These are phyloP conservation scores for Rhopilema esculentum DNA, from an alignment of 30 jellyfish, hydroid and myxozoan species.

Conservation along the genomic window DNA sequence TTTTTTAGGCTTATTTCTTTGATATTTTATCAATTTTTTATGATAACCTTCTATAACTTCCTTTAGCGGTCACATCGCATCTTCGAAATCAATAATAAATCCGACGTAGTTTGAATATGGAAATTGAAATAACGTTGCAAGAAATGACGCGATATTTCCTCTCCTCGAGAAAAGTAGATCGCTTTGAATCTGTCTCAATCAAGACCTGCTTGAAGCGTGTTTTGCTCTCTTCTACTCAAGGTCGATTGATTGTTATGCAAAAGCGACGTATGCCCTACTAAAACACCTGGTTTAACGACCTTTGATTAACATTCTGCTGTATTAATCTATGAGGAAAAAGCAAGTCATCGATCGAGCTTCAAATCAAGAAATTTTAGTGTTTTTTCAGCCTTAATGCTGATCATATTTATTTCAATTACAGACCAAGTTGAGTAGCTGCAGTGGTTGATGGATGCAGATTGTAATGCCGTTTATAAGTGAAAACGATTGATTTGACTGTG, in stretches of 20 bases:
- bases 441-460: not conserved
- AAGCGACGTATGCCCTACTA: not conserved
- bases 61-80: too few species aligned
- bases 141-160: not conserved
- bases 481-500: too few species aligned
- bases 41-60: too few species aligned
- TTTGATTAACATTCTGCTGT: conserved; percentile 10
- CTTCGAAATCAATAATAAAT: too few species aligned
- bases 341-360: not conserved
- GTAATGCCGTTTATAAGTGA: not conserved
- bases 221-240: not conserved
- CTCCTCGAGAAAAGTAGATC: not conserved
- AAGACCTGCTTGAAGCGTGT: not conserved
- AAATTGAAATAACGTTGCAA: too few species aligned
- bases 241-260: conserved; percentile 9
- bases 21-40: too few species aligned
- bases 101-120: too few species aligned
- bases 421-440: not conserved
- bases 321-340: conserved; percentile 1
- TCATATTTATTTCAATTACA: too few species aligned
- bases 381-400: too few species aligned
- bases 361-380: not conserved
- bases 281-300: conserved; percentile 15
- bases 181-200: not conserved
- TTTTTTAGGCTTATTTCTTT: too few species aligned